Evolutionary conservation across 2,797 vertebrate species (phyloP), one percentile per base, ranked within the genome.

Genomic region (Telmatherina bonti): DNA sequence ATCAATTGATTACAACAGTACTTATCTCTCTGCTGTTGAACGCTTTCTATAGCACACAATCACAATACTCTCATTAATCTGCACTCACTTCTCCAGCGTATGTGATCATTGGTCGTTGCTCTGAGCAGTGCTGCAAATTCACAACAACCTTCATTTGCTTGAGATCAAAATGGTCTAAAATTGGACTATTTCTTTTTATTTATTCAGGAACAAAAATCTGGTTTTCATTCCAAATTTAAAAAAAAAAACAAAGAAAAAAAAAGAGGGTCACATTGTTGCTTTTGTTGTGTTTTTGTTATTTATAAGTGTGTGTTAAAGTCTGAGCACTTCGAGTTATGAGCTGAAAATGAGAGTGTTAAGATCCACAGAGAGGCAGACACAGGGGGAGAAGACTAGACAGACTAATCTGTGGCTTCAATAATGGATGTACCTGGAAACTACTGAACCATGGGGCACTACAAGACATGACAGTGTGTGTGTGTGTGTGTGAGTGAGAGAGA

Each of bases 351-450:
- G n/a, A n/a, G n/a, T n/a, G n/a, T n/a, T n/a, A 65, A 76, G 62
- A 64, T 24, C 51, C 52, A 80, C 22, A 47, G 22, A 62, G 62
- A 47, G 22, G 68, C 24, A 76, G 64, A 67, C 38, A 60, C 12
- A 58, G 10, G 24, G 66, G 65, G 56, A 64, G 49, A 55, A 66
- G 73, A 67, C 57, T 59, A 64, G 79, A 66, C 81, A 87, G 84
- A 78, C 78, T 81, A 84, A 90, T 89, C 83, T 88, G 58, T 61
- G 38, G 67, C 83, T 89, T 91, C 85, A 92, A 90, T 90, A 88
- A 92, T 91, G 82, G 68, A 90, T 91, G 85, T 60, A 85, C 77
- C 72, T 79, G 81, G 69, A 89, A 90, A 88, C 86, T 85, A 86
- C 57, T 91, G 88, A 87, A 89, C 85, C 87, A 81, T 81, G 45